These are phyloP conservation scores for Papilio elwesi DNA, from an alignment of 2,888 invertebrate genomes.

Conservation along the genomic window DNA sequence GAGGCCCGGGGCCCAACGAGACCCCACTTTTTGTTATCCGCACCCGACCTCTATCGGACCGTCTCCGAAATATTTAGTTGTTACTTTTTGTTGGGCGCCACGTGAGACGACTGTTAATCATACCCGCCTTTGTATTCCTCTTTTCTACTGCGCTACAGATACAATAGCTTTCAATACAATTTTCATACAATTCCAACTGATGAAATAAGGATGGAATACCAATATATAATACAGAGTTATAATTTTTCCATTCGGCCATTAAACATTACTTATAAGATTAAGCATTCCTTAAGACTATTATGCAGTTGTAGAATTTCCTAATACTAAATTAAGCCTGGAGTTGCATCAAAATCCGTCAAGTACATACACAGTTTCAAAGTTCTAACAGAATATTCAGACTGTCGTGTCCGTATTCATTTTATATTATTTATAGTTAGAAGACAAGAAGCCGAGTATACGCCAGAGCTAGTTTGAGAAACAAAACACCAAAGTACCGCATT, in stretches of 20 bases:
- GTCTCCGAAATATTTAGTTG: conserved; percentile 83
- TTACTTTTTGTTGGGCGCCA: conserved; percentile 80
- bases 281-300: too few species aligned
- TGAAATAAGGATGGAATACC: neutral
- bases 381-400: neutral
- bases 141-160: conserved; percentile 40
- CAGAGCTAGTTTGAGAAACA: conserved; percentile 51
- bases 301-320: too few species aligned
- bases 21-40: conserved; percentile 79
- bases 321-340: neutral
- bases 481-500: conserved; percentile 67
- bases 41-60: conserved; percentile 79
- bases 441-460: conserved; percentile 12
- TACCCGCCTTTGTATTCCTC: conserved; percentile 59
- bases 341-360: neutral
- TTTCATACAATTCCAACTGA: conserved; percentile 21
- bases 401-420: neutral
- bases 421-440: conserved; percentile 11
- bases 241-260: too few species aligned
- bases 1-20: conserved; percentile 58
- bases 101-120: conserved; percentile 81
- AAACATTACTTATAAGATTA: neutral
- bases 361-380: neutral
- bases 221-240: too few species aligned
- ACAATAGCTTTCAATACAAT: conserved; percentile 25